Evolutionary conservation across 92 coral and sea anemone species (phyloP), one percentile per base, ranked within the genome.

Genomic region (Actinernus sp.): DNA sequence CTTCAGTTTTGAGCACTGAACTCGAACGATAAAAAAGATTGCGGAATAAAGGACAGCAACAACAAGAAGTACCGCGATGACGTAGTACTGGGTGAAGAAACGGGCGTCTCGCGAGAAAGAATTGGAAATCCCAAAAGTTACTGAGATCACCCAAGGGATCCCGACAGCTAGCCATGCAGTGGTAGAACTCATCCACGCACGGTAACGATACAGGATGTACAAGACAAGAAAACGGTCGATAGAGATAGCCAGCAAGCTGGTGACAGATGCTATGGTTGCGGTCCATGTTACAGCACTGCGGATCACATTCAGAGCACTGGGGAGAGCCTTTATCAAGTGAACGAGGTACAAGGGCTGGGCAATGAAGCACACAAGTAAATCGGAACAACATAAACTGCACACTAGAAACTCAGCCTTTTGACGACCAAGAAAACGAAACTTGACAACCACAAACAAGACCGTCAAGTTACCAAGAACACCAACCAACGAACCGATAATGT

Each of bases 211-310:
- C 3, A 84, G 72, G 21, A 66, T 84, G 26, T 38, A 77, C 17
- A 89, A 68, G 1, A 91, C 89, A 8, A 89, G 55, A 22, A 89
- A 89, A 31, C 96, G 96, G 67, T 89, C 96, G 9, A 89, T 36
- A 0, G 96, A 89, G 48, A 89, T 89, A 2, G 90, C 49, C 26
- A 89, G 63, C 3, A 89, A 71, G 46, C 74, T 82, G 40, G 83
- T 89, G 8, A 89, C 80, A 7, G 91, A 84, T 0, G 89, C 86
- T 6, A 89, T 20, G 4, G 82, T 79, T 3, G 91, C 85, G 8
- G 66, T 69, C 96, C 96, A 89, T 2, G 91, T 89, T 18, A 89
- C 58, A 0, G 78, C 68, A 40, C 60, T 67, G 2, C 96, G 78
- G 32, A 60, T 41, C 17, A 58, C 27, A 32, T 84, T 71, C 22